Evolutionary conservation across 2,113 vertebrate species (phyloP).

Genomic region (Dasypus novemcinctus): DNA sequence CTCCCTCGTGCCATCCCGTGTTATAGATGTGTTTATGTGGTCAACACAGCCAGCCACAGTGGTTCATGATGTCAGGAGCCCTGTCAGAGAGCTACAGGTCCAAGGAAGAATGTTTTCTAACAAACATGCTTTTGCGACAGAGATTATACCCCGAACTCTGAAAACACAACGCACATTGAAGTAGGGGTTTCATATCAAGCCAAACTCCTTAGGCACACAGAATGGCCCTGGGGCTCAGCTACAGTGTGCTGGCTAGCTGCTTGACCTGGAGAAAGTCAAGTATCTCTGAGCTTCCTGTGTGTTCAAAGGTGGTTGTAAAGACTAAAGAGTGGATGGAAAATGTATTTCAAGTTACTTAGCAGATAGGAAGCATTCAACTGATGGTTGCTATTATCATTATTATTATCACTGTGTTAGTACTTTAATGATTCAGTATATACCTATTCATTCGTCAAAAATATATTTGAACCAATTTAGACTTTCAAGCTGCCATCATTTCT

Average conservation of each 20-base stretch:
- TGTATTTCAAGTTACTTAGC: not conserved
- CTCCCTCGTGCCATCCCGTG: not conserved
- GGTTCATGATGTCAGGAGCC: not conserved
- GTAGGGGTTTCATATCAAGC: not conserved
- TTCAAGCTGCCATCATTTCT: not conserved
- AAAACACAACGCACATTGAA: fast-evolving
- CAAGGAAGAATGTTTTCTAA: not conserved
- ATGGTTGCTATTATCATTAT: not conserved
- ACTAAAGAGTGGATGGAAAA: not conserved
- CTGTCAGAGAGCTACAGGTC: not conserved
- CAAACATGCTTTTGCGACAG: not conserved
- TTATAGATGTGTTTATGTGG: too few relatives aligned
- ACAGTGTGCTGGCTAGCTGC: fast-evolving
- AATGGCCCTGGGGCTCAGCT: not conserved
- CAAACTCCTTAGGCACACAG: fast-evolving
- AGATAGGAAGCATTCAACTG: too few relatives aligned
- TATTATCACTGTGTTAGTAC: not conserved
- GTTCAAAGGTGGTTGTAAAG: not conserved
- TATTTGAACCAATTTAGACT: not conserved
- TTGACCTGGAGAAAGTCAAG: fast-evolving
- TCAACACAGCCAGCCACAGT: not conserved
- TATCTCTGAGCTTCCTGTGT: fast-evolving
- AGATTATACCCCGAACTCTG: not conserved
- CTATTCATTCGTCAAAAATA: not conserved
- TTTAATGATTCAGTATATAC: not conserved